Conservation (phyloP, 2,888 invertebrate species). For the Apodemia mormo region DNA sequence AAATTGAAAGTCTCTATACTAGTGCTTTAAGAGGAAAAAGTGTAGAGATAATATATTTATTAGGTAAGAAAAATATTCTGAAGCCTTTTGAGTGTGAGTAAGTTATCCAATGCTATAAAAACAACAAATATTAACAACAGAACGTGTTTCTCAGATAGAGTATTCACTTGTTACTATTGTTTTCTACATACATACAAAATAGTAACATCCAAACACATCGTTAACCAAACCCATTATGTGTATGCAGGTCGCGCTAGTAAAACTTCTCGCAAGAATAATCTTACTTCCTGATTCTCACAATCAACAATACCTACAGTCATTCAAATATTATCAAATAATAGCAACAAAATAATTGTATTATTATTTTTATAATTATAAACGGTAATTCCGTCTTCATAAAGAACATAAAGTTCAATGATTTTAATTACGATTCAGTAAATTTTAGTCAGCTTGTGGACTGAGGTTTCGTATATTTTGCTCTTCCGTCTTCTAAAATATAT, state of each 20-base stretch:
- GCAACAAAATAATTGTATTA: not conserved
- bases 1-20: no score
- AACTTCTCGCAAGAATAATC: constrained; percentile 5
- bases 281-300: constrained; percentile 4
- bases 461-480: not conserved
- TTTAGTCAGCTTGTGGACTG: not conserved
- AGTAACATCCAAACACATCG: not conserved
- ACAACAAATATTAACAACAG: no score
- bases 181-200: no score
- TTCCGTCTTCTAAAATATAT: not conserved
- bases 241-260: not conserved
- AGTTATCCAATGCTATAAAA: no score
- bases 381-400: not conserved
- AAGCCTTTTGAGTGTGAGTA: no score
- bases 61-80: no score
- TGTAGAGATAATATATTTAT: no score
- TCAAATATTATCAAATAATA: constrained; percentile 4
- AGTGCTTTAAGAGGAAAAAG: no score
- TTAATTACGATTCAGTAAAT: not conserved
- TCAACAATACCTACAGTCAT: not conserved
- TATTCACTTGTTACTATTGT: no score
- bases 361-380: not conserved
- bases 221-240: not conserved
- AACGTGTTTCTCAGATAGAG: no score
- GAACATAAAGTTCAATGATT: constrained; percentile 6